Evolutionary conservation across 2,113 vertebrate genomes (phyloP), one percentile per base, ranked within the genome.

Genomic region (Bubo bubo): DNA sequence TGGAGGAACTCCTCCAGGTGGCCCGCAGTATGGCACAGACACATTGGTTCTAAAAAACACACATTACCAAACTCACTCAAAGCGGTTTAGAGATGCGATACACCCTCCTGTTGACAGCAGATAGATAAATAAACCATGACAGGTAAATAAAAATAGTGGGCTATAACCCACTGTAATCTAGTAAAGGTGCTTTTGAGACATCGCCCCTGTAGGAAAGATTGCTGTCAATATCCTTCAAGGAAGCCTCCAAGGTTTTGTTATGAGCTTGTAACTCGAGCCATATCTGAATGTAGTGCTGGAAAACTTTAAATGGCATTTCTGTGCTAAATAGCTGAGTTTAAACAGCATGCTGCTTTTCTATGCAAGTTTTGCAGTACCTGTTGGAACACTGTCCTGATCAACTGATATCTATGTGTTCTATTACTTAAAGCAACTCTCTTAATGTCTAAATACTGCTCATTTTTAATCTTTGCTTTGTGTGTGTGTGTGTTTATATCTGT

Each of bases 81-180:
- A 93, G 70, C 5, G 13, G 41, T 79, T 92, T 93, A 92, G 86
- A 94, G 79, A 77, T 77, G 59, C 3, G 12, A 49, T 72, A 60
- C 6, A 39, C 24, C 50, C 74, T 85, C 37, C 71, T 58, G 52
- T 41, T 94, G 92, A 75, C 55, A 79, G 56, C 64, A 87, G 58
- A 91, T 84, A 70, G 79, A 91, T 77, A 96, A 96, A 91, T 95
- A 95, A 96, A 87, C 39, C n/a, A 47, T 86, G 30, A 62, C 50
- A 96, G 75, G 90, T 88, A 95, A 76, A 97, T 91, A 96, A 93
- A 96, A 95, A 89, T 75, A 79, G 67, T 94, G 47, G 50, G 70
- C 45, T 97, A 88, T 95, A 96, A 94, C 71, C 45, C 41, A 85
- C 68, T 63, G 52, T 92, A 95, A 95, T 94, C 80, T 96, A 97